These are phyloP conservation scores for Poeciliopsis turrubarensis DNA, from an alignment of 2,113 vertebrate genomes.

Conservation along the genomic window DNA sequence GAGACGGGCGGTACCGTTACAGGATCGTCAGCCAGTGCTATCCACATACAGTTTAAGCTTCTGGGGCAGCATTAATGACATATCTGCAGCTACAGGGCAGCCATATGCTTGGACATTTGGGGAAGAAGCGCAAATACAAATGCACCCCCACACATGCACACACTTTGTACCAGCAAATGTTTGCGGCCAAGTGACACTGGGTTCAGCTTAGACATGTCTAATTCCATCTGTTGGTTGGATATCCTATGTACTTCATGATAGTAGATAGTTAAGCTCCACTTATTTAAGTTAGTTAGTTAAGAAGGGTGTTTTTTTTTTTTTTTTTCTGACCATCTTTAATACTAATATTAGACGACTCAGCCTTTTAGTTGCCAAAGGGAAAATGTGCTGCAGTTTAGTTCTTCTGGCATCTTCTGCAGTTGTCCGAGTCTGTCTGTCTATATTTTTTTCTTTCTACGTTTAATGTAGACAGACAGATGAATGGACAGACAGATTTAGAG, in stretches of 20 bases:
- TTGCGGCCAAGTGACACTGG: constrained; percentile 58
- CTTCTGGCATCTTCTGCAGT: constrained; percentile 9
- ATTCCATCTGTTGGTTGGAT: constrained; percentile 36
- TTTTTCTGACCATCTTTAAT: background rate
- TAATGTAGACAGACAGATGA: constrained; percentile 1
- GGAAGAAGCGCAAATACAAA: constrained; percentile 13
- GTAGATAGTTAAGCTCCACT: background rate
- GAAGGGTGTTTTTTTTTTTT: no score
- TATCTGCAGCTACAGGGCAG: constrained; percentile 58
- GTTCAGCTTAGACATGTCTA: constrained; percentile 39
- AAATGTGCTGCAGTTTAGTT: constrained; percentile 21
- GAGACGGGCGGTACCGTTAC: constrained; percentile 39
- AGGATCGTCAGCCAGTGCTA: constrained; percentile 28
- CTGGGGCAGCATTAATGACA: constrained; percentile 62
- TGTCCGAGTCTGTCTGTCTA: constrained; percentile 24
- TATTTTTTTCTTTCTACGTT: constrained; percentile 43
- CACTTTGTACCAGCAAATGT: constrained; percentile 26
- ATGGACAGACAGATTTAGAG: constrained; percentile 2
- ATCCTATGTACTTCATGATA: constrained; percentile 4
- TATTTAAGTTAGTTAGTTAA: background rate
- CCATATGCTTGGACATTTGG: constrained; percentile 76
- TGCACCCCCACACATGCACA: background rate
- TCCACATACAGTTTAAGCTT: constrained; percentile 44
- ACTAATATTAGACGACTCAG: constrained; percentile 9
- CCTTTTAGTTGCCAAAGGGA: constrained; percentile 23